Conservation (phyloP, 2,797 vertebrate genomes). For the Oryzias sinensis region DNA sequence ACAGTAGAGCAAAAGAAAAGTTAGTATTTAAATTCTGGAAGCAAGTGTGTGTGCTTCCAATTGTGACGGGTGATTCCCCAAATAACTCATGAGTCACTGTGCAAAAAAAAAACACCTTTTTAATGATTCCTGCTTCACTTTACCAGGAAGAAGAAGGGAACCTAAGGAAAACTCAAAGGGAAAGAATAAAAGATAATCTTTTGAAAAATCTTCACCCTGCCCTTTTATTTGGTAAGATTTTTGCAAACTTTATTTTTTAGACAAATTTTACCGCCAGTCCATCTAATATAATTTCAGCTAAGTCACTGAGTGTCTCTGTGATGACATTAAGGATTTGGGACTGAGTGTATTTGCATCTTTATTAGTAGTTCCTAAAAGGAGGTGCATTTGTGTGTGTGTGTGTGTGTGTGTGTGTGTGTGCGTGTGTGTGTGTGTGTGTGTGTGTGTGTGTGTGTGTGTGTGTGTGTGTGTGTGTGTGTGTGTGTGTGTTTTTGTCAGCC, state of each 20-base stretch:
- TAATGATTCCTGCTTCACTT: slow-evolving; percentile 58
- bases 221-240: slow-evolving; percentile 50
- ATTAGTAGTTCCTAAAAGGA: slow-evolving; percentile 53
- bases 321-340: slow-evolving; percentile 45
- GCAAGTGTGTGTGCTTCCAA: slow-evolving; percentile 21
- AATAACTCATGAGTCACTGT: slow-evolving; percentile 64
- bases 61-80: slow-evolving; percentile 33
- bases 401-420: slow-evolving; percentile 24
- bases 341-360: slow-evolving; percentile 50
- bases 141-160: slow-evolving; percentile 34
- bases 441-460: slow-evolving; percentile 23
- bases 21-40: slow-evolving; percentile 26
- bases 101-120: slow-evolving; percentile 78
- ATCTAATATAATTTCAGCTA: slow-evolving; percentile 40
- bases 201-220: slow-evolving; percentile 13
- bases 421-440: slow-evolving; percentile 23
- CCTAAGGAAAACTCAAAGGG: slow-evolving; percentile 16
- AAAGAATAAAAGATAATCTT: neutral
- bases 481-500: slow-evolving; percentile 37
- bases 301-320: slow-evolving; percentile 54
- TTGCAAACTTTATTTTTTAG: slow-evolving; percentile 35
- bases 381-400: slow-evolving; percentile 29
- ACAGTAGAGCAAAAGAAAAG: slow-evolving; percentile 14
- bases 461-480: slow-evolving; percentile 19
- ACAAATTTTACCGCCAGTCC: slow-evolving; percentile 32